phyloP scores from a whole-genome alignment of 2,797 vertebrate species.

The Salarias fasciatus region DNA sequence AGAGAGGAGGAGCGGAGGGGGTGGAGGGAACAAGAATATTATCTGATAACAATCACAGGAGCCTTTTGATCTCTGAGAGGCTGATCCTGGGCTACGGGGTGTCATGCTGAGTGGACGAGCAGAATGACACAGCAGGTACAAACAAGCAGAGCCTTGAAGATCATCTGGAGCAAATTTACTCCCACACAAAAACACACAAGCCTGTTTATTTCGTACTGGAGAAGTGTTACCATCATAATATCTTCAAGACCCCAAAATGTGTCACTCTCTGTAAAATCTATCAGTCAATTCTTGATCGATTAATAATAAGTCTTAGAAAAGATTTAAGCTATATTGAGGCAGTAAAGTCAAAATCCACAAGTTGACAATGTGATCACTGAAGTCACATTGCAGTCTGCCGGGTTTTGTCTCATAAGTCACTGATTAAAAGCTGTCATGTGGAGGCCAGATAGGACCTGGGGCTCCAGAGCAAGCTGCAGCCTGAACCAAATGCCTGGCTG shows the following conservation, averaged over 20 bases:
- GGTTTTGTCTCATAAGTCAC: conserved; percentile 64
- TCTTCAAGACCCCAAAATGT: too few species aligned
- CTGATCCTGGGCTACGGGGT: conserved; percentile 82
- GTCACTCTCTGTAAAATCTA: too few species aligned
- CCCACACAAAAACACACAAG: conserved; percentile 21
- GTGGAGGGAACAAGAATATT: conserved; percentile 77
- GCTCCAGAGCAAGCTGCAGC: conserved; percentile 76
- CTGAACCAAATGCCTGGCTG: conserved; percentile 82
- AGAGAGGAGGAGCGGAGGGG: conserved; percentile 65
- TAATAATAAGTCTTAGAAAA: too few species aligned
- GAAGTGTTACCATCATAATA: too few species aligned
- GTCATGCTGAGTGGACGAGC: conserved; percentile 84
- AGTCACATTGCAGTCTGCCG: conserved; percentile 50
- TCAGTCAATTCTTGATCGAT: too few species aligned
- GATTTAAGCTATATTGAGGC: too few species aligned
- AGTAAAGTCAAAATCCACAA: conserved; percentile 17
- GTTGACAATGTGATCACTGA: conserved; percentile 8
- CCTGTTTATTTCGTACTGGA: neutral
- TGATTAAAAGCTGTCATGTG: conserved; percentile 78
- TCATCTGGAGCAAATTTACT: conserved; percentile 71
- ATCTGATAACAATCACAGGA: conserved; percentile 82
- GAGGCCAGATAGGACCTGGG: conserved; percentile 79
- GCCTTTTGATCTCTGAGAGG: conserved; percentile 82
- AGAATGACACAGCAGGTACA: conserved; percentile 83
- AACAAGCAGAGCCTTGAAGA: conserved; percentile 82